These are phyloP conservation scores for Schlechtendalia chinensis DNA, from an alignment of 1,140 invertebrate species.

Conservation along the genomic window DNA sequence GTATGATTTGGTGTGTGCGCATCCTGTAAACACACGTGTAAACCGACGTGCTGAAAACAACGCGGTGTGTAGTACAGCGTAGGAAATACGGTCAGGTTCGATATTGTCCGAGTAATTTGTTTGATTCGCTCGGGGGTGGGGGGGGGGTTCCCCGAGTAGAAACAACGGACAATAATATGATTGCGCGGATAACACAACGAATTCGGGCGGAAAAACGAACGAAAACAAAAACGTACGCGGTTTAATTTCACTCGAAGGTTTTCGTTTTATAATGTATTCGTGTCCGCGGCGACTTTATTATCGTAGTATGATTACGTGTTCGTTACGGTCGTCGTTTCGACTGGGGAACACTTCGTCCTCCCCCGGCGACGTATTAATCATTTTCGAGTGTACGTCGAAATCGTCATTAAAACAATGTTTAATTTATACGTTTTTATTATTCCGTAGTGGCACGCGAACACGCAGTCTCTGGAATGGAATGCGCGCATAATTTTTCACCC, in stretches of 20 bases:
- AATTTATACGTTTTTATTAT: not conserved
- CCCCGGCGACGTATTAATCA: not conserved
- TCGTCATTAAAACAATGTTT: not conserved
- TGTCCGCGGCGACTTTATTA: not conserved
- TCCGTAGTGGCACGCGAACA: not conserved
- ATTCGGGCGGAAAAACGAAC: too few relatives aligned
- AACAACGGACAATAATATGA: too few relatives aligned
- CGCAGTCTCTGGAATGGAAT: not conserved
- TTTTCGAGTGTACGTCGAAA: not conserved
- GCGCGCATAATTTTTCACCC: not conserved
- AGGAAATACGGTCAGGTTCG: too few relatives aligned
- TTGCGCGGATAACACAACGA: too few relatives aligned
- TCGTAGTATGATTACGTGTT: not conserved
- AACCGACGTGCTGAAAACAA: too few relatives aligned
- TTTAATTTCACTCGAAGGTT: not conserved
- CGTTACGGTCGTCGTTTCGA: not conserved
- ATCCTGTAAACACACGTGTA: too few relatives aligned
- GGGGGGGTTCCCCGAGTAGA: too few relatives aligned
- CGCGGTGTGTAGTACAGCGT: too few relatives aligned
- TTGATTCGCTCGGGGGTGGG: too few relatives aligned
- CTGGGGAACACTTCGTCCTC: too few relatives aligned
- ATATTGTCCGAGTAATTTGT: too few relatives aligned
- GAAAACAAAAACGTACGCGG: not conserved
- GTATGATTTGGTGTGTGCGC: too few relatives aligned
- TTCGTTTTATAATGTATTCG: not conserved